phyloP scores from a whole-genome alignment of 2,888 invertebrate genomes.

The Sipunculus nudus region DNA sequence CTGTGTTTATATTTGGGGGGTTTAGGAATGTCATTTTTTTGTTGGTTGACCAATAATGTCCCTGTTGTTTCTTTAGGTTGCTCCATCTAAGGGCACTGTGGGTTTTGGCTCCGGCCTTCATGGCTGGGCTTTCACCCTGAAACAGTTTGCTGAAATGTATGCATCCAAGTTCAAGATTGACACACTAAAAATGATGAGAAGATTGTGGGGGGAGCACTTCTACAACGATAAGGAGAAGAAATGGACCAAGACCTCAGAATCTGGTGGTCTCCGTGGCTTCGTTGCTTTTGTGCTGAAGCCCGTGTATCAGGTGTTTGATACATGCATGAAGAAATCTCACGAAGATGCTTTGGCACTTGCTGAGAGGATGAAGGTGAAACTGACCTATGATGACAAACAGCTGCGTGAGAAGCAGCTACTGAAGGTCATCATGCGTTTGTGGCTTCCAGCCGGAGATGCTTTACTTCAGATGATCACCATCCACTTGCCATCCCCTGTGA shows the following conservation, averaged over 20 bases:
- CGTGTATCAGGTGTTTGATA: conserved; percentile 85
- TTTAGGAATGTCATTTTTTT: too few relatives aligned
- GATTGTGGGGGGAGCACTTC: conserved; percentile 97
- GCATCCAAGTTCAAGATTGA: conserved; percentile 94
- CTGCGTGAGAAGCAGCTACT: conserved; percentile 95
- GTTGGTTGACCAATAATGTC: too few relatives aligned
- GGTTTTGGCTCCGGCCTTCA: conserved; percentile 99
- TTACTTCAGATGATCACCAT: conserved; percentile 99
- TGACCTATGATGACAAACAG: conserved; percentile 95
- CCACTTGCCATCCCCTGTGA: conserved; percentile 98
- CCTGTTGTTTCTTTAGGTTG: conserved; percentile 74
- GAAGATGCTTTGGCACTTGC: conserved; percentile 89
- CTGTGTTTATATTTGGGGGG: too few relatives aligned
- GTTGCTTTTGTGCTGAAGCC: conserved; percentile 99
- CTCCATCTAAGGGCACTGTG: conserved; percentile 98
- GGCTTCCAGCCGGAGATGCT: conserved; percentile 99
- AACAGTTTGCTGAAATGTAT: conserved; percentile 99
- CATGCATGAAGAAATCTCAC: conserved; percentile 93
- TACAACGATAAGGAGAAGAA: conserved; percentile 97
- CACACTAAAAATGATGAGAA: conserved; percentile 94
- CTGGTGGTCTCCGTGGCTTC: conserved; percentile 81
- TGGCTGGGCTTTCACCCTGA: conserved; percentile 99
- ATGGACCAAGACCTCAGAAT: conserved; percentile 85
- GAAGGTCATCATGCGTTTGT: conserved; percentile 97
- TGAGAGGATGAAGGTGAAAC: conserved; percentile 88